Percentiles rank a stretch among this genome's conserved stretches.
phyloP scores from a whole-genome alignment of 2,888 invertebrate genomes.

The Acanthosepion esculentum region DNA sequence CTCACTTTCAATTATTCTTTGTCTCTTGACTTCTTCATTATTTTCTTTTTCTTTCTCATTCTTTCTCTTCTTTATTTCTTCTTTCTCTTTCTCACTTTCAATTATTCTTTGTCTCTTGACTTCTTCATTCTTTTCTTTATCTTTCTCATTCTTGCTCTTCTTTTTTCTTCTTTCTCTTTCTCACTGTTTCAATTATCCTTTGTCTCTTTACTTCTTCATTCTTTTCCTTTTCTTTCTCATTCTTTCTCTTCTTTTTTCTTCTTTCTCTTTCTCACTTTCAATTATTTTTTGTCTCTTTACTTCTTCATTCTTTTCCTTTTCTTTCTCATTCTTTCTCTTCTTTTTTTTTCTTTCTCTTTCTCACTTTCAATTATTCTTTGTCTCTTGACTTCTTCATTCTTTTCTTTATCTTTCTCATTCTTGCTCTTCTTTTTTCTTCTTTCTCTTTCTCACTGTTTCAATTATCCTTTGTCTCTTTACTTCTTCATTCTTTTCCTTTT shows the following conservation, averaged over 20 bases:
- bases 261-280: no score
- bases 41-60: neutral
- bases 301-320: neutral
- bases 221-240: no score
- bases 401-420: neutral
- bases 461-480: no score
- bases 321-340: neutral
- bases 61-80: neutral
- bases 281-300: neutral
- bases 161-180: neutral
- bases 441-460: no score
- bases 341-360: neutral
- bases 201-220: neutral
- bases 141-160: neutral
- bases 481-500: no score
- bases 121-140: no score
- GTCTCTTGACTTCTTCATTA: neutral
- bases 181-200: neutral
- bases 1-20: neutral
- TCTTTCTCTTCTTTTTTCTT: neutral
- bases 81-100: neutral
- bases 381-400: neutral
- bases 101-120: no score
- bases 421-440: neutral
- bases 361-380: no score